Evolutionary conservation across 2,113 vertebrate species (phyloP).

Genomic region (Paramormyrops kingsleyae): DNA sequence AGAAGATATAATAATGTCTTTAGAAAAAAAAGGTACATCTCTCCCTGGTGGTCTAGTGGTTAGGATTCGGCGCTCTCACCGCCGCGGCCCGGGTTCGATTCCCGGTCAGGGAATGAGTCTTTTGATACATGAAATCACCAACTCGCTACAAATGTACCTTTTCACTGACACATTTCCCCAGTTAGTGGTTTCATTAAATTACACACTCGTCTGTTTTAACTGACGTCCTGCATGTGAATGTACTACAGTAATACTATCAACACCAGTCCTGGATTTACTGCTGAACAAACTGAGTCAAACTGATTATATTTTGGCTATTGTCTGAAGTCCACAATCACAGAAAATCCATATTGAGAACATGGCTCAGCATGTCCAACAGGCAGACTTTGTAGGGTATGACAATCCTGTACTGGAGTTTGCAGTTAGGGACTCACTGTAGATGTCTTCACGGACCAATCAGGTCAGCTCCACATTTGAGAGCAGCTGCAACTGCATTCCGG

Average conservation of each 20-base stretch:
- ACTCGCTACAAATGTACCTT: background rate
- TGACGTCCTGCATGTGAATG: background rate
- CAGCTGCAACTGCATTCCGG: too few relatives aligned
- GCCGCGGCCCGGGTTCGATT: conserved; percentile 36
- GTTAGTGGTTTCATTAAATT: background rate
- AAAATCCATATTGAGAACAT: background rate
- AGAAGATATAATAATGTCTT: background rate
- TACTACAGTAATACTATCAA: background rate
- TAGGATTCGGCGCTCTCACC: conserved; percentile 37
- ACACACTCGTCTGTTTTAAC: background rate
- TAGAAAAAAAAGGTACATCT: accelerated
- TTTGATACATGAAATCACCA: background rate
- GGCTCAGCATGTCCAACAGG: background rate
- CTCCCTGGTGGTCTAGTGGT: conserved; percentile 35
- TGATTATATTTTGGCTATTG: background rate
- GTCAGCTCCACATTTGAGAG: too few relatives aligned
- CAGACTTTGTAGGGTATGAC: background rate
- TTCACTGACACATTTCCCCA: background rate
- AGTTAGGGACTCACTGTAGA: background rate
- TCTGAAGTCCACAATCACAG: background rate
- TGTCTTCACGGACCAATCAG: background rate
- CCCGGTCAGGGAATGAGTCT: conserved; percentile 19
- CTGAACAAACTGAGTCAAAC: background rate
- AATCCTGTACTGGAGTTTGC: background rate
- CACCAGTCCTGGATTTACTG: background rate